These are phyloP conservation scores for Philaethria dido DNA, from an alignment of 2,888 invertebrate species.

Conservation along the genomic window DNA sequence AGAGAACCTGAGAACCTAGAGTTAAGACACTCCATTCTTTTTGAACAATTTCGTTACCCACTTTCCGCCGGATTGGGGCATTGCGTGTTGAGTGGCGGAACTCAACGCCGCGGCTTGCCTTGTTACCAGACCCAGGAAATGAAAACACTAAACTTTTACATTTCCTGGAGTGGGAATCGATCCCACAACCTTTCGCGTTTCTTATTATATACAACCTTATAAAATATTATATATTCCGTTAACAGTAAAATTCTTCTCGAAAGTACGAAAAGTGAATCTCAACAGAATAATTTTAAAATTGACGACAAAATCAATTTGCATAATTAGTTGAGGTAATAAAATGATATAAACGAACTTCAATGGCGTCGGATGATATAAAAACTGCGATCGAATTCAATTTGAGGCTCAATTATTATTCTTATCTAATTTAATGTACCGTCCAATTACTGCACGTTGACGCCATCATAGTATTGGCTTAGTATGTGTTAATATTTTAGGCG, in stretches of 20 bases:
- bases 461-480: neutral
- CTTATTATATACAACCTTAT: too few species aligned
- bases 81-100: too few species aligned
- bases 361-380: constrained; percentile 15
- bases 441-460: neutral
- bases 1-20: too few species aligned
- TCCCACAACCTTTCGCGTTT: too few species aligned
- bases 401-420: constrained; percentile 1
- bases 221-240: neutral
- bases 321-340: constrained; percentile 22
- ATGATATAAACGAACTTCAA: constrained; percentile 12
- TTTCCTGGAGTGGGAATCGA: too few species aligned
- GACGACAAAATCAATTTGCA: constrained; percentile 18
- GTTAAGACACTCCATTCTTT: too few species aligned
- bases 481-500: too few species aligned
- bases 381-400: neutral
- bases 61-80: too few species aligned
- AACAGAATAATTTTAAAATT: neutral
- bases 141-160: too few species aligned
- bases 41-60: too few species aligned
- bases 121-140: too few species aligned
- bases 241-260: neutral
- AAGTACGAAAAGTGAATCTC: neutral
- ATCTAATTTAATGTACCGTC: neutral
- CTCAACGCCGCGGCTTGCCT: too few species aligned